phyloP scores from a whole-genome alignment of 2,888 invertebrate species.

The Mythimna lalbum region DNA sequence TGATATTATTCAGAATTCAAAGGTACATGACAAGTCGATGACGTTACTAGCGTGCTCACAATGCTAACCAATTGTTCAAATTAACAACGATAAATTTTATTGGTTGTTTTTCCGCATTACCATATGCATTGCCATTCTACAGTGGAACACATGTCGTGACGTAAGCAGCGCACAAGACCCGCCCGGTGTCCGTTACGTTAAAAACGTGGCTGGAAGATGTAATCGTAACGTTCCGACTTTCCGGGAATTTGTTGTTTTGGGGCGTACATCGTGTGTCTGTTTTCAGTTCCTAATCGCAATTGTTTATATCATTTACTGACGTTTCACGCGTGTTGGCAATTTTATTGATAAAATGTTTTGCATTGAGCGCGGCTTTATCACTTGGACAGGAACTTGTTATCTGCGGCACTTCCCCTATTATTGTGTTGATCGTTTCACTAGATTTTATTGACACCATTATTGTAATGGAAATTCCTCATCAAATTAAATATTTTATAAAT shows the following conservation, averaged over 20 bases:
- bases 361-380: conserved; percentile 67
- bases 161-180: conserved; percentile 43
- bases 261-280: conserved; percentile 67
- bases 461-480: conserved; percentile 7
- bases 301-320: conserved; percentile 50
- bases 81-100: conserved; percentile 46
- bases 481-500: background rate
- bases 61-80: conserved; percentile 52
- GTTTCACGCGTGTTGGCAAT: conserved; percentile 51
- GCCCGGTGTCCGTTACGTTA: conserved; percentile 54
- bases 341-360: conserved; percentile 65
- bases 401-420: conserved; percentile 68
- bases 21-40: conserved; percentile 16
- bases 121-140: conserved; percentile 50
- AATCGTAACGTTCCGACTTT: conserved; percentile 56
- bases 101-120: conserved; percentile 52
- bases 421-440: conserved; percentile 47
- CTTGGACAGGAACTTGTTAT: conserved; percentile 76
- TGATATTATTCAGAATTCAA: conserved; percentile 44
- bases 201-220: conserved; percentile 49
- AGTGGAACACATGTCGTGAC: conserved; percentile 57
- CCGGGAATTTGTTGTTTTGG: conserved; percentile 69
- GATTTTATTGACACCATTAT: conserved; percentile 38
- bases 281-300: conserved; percentile 46
- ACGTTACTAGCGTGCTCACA: conserved; percentile 35